phyloP scores from a whole-genome alignment of 2,888 invertebrate genomes.

The Chalcis sispes region DNA sequence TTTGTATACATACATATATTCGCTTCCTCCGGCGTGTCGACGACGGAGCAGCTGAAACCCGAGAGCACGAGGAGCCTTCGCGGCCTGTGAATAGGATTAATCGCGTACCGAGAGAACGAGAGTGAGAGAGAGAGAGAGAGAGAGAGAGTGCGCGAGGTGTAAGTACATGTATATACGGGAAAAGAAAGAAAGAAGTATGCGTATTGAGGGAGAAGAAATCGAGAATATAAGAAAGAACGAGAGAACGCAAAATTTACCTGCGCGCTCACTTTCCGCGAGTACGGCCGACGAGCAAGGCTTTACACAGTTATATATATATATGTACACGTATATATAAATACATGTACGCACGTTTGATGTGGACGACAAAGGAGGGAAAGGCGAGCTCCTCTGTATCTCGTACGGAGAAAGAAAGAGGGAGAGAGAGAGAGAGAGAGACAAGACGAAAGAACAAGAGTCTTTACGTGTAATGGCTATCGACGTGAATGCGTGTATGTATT shows the following conservation, averaged over 20 bases:
- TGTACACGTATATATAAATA: no score
- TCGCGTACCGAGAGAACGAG: conserved; percentile 57
- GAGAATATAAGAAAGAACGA: neutral
- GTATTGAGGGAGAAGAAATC: no score
- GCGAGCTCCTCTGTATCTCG: no score
- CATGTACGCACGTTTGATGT: neutral
- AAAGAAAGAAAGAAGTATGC: no score
- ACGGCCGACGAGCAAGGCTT: neutral
- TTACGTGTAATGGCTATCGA: conserved; percentile 43
- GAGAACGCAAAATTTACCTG: conserved; percentile 30
- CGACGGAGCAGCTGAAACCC: conserved; percentile 67
- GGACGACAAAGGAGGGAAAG: neutral
- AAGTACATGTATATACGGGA: no score
- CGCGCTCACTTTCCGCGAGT: neutral
- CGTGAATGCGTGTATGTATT: conserved; percentile 33
- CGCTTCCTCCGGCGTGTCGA: conserved; percentile 71
- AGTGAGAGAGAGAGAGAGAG: conserved; percentile 22
- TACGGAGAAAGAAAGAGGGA: neutral
- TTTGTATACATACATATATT: conserved; percentile 68
- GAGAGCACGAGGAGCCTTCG: conserved; percentile 45
- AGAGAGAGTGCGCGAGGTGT: no score
- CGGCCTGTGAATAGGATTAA: conserved; percentile 55
- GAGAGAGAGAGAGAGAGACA: no score
- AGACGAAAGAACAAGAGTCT: conserved; percentile 17
- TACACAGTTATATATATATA: no score